phyloP scores from a whole-genome alignment of 1,140 invertebrate genomes.

The Heliothis virescens region DNA sequence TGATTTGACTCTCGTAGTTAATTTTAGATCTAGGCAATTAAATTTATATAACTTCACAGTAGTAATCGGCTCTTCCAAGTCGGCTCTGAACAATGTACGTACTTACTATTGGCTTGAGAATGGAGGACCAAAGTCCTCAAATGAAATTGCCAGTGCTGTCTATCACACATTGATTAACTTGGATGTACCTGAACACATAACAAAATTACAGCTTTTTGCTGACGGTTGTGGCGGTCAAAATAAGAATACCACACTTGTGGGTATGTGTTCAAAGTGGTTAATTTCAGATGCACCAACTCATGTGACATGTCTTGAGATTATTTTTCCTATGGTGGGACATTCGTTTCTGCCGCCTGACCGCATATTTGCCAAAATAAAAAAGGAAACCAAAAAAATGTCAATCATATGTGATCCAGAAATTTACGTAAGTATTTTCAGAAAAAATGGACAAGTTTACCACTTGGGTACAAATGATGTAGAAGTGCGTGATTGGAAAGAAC shows the following conservation, averaged over 20 bases:
- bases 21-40: too few relatives aligned
- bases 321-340: conserved; percentile 47
- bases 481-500: too few relatives aligned
- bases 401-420: not conserved
- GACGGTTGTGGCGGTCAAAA: not conserved
- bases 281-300: conserved; percentile 43
- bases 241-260: not conserved
- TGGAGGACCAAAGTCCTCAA: not conserved
- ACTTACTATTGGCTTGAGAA: not conserved
- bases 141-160: not conserved
- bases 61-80: too few relatives aligned
- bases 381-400: not conserved
- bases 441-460: too few relatives aligned
- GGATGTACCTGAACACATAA: not conserved
- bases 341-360: conserved; percentile 41
- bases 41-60: too few relatives aligned
- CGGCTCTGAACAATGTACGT: not conserved
- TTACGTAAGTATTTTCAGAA: too few relatives aligned
- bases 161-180: not conserved
- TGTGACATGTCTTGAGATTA: conserved; percentile 45
- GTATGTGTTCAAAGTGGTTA: conserved; percentile 13
- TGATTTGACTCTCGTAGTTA: not conserved
- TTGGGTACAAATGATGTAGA: too few relatives aligned
- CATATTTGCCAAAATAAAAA: conserved; percentile 18
- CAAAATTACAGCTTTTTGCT: not conserved